Percentiles rank a stretch among this genome's conserved stretches.
Conservation (phyloP, 2,797 vertebrate species). For the Streptopelia turtur region DNA sequence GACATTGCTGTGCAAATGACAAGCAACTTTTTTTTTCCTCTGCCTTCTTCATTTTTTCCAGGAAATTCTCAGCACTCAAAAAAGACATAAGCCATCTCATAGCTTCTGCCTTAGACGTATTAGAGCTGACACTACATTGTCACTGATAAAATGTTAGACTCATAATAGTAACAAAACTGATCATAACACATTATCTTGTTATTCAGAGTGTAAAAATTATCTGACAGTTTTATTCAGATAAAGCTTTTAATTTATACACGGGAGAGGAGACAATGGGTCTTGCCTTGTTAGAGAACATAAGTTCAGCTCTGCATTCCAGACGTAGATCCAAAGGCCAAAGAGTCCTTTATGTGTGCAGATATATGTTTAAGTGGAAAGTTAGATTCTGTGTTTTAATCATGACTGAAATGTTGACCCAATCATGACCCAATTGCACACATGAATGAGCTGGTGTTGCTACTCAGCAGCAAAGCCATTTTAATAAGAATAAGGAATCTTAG, state of each 20-base stretch:
- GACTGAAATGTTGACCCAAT: neutral
- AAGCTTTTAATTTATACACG: neutral
- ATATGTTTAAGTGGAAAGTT: conserved; percentile 14
- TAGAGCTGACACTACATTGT: neutral
- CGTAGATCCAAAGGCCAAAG: neutral
- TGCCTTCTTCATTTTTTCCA: neutral
- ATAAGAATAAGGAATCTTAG: conserved; percentile 54
- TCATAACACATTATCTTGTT: neutral
- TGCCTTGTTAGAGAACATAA: neutral
- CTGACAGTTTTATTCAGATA: neutral
- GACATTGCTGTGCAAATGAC: neutral
- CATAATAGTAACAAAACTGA: neutral
- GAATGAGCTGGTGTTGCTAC: neutral
- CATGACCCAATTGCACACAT: neutral
- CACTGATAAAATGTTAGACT: neutral
- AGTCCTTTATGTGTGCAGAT: neutral
- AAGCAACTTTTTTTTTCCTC: neutral
- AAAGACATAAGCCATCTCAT: neutral
- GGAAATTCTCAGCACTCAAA: neutral
- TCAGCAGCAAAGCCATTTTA: conserved; percentile 29
- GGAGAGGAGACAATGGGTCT: neutral
- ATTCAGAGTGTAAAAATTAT: neutral
- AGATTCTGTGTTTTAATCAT: conserved; percentile 56
- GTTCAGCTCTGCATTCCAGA: neutral
- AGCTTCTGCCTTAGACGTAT: neutral